Percentiles rank a stretch among this genome's conserved stretches.
Conservation (phyloP, 2,888 invertebrate species). For the Tromatobia lineatoria region DNA sequence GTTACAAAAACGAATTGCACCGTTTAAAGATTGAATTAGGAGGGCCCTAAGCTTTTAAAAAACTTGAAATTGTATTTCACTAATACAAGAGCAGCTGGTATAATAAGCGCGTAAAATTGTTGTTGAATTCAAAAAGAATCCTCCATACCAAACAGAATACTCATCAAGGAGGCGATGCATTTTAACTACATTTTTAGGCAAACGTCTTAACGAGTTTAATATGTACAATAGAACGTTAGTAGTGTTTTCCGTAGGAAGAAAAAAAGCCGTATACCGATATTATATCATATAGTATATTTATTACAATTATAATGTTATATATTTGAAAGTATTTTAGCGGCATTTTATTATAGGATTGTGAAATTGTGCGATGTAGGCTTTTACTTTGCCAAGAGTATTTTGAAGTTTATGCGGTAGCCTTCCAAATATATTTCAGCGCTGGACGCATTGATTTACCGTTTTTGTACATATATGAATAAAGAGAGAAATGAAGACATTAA, state of each 20-base stretch:
- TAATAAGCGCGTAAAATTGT: background rate
- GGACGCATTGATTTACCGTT: constrained; percentile 58
- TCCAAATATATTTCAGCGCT: constrained; percentile 49
- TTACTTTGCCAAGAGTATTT: background rate
- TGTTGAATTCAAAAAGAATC: background rate
- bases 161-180: constrained; percentile 48
- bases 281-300: constrained; percentile 43
- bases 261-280: constrained; percentile 1
- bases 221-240: constrained; percentile 1
- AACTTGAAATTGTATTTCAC: background rate
- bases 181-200: constrained; percentile 23
- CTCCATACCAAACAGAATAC: constrained; percentile 44
- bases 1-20: constrained; percentile 8
- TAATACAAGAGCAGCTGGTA: background rate
- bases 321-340: constrained; percentile 7
- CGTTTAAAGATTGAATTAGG: background rate
- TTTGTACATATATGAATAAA: constrained; percentile 57
- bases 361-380: background rate
- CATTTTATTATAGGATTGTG: constrained; percentile 13
- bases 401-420: background rate
- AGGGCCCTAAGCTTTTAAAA: background rate
- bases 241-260: background rate
- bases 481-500: constrained; percentile 16
- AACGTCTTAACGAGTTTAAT: background rate
- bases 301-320: constrained; percentile 24